phyloP scores from a whole-genome alignment of 2,888 invertebrate genomes.

The Microctonus hyperodae region DNA sequence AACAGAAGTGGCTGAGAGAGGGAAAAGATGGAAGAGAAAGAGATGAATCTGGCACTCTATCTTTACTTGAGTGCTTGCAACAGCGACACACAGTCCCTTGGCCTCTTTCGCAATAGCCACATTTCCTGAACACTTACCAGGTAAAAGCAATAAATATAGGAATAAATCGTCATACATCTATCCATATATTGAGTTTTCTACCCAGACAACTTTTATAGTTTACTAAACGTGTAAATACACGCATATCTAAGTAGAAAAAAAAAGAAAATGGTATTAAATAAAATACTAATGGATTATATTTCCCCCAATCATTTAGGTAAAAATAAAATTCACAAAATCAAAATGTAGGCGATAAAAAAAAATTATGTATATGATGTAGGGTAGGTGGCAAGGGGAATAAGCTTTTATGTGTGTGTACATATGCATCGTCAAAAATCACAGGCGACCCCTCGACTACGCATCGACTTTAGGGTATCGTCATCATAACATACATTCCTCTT shows the following conservation, averaged over 20 bases:
- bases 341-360: background rate
- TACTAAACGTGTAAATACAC: background rate
- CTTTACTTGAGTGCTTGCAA: conserved; percentile 27
- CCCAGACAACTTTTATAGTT: background rate
- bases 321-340: background rate
- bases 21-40: too few species aligned
- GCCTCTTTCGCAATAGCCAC: conserved; percentile 17
- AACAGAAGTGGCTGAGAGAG: conserved; percentile 16
- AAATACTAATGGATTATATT: too few species aligned
- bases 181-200: background rate
- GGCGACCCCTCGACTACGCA: conserved; percentile 16
- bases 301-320: too few species aligned
- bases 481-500: background rate
- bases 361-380: background rate
- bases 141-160: conserved; percentile 15
- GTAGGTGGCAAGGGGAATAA: too few species aligned
- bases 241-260: too few species aligned
- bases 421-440: conserved; percentile 18
- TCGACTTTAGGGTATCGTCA: background rate
- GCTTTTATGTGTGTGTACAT: background rate
- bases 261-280: background rate
- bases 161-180: background rate
- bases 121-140: conserved; percentile 23
- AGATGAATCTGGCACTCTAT: conserved; percentile 26
- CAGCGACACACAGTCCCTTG: conserved; percentile 11